Evolutionary conservation across 2,113 vertebrate genomes (phyloP).

Genomic region (Pterocles gutturalis): DNA sequence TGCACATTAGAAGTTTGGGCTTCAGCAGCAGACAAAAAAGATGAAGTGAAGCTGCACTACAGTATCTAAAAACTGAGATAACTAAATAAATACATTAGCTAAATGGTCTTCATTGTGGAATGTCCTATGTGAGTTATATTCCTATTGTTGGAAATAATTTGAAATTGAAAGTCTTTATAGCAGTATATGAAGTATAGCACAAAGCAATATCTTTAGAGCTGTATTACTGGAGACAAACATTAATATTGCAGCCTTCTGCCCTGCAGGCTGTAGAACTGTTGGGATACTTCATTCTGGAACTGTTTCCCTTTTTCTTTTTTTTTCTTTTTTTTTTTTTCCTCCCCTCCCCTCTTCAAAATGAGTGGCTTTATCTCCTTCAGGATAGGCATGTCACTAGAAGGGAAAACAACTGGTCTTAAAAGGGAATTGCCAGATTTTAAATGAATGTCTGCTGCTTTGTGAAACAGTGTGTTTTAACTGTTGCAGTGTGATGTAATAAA

Average conservation of each 20-base stretch:
- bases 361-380: not conserved
- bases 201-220: not conserved
- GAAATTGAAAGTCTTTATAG: conserved; percentile 51
- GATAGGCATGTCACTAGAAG: not conserved
- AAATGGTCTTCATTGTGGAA: not conserved
- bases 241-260: not conserved
- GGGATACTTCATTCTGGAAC: conserved; percentile 1
- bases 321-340: not conserved
- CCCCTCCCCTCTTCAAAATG: not conserved
- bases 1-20: not conserved
- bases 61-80: not conserved
- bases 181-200: not conserved
- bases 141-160: conserved; percentile 49
- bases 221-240: conserved; percentile 25
- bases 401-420: not conserved
- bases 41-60: not conserved
- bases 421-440: conserved; percentile 11
- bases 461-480: not conserved
- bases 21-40: not conserved
- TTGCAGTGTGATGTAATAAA: not conserved
- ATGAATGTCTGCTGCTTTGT: not conserved
- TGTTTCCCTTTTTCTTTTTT: not conserved
- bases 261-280: not conserved
- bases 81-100: not conserved
- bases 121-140: not conserved